Evolutionary conservation across 37 sponge, comb jelly and placozoan genomes (phyloP), one percentile per base, ranked within the genome.

Genomic region (Aphrocallistes beatrix): DNA sequence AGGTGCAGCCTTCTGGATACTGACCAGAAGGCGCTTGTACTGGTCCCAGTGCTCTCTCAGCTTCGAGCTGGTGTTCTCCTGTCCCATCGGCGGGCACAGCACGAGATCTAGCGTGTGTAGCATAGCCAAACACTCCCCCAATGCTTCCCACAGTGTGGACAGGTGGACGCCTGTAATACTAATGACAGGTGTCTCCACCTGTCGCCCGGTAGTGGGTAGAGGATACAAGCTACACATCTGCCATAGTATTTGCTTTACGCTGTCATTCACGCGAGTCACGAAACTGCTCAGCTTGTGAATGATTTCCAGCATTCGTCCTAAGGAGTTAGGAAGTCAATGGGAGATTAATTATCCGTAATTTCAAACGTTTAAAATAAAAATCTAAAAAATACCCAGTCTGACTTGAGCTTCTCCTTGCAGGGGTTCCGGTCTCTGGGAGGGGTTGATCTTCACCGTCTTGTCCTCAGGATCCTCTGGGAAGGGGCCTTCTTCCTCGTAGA

Each of bases 21-120:
- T 47, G 47, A 40, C 45, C 19, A 38, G 60, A 1, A 45, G 93
- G 92, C 96, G 87, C 87, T 93, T 96, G 89, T 98, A 98, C 40
- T 90, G 91, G 0, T 83, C 49, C 99, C 99, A 98, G 81, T 98
- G 96, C 39, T 94, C 94, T 37, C 50, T 90, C 36, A 98, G n/a
- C 75, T 60, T 60, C 10, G 75, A 19, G n/a, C 75, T 60, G 3
- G 75, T 28, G 34, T 30, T 30, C 75, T 60, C 75, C 34, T 25
- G 21, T 3, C 75, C 75, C 21, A 25, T 19, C 3, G 75, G 75
- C 32, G 75, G 75, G 25, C 32, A 60, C n/a, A 60, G 75, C 34
- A 28, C 75, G 3, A 60, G 21, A 28, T 98, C 99, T 82, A 98
- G 83, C 0, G 92, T 95, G 85, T 95, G 83, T 83, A 95, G 91